Evolutionary conservation across 2,797 vertebrate genomes (phyloP).

Genomic region (Chrosomus eos): DNA sequence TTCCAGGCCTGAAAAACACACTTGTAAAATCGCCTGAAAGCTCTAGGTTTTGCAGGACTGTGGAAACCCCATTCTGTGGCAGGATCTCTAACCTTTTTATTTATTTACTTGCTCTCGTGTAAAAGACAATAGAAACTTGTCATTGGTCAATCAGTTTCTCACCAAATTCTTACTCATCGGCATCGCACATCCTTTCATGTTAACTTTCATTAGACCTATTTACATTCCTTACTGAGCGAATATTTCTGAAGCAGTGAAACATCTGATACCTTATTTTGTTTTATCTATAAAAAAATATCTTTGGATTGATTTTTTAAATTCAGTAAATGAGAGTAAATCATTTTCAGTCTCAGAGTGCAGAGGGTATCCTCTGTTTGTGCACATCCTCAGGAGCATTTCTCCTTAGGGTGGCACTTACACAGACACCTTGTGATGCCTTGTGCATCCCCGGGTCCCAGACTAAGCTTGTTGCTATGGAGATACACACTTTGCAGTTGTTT

Average conservation of each 20-base stretch:
- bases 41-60: not conserved
- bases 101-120: not conserved
- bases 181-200: not conserved
- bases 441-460: constrained; percentile 45
- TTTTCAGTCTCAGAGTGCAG: not conserved
- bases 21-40: not conserved
- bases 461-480: constrained; percentile 56
- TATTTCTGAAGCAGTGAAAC: not conserved
- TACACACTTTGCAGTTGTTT: constrained; percentile 38
- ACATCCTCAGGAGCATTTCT: not conserved
- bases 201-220: not conserved
- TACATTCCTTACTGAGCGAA: not conserved
- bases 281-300: not conserved
- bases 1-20: not conserved
- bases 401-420: constrained; percentile 51
- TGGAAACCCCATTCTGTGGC: not conserved
- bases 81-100: not conserved
- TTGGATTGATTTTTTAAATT: not conserved
- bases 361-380: not conserved
- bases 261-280: not conserved
- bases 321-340: not conserved
- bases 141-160: not conserved
- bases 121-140: not conserved
- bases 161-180: not conserved
- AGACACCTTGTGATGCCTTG: constrained; percentile 35